Evolutionary conservation across 2,797 vertebrate genomes (phyloP).

Genomic region (Hypotaenidia philippensis): DNA sequence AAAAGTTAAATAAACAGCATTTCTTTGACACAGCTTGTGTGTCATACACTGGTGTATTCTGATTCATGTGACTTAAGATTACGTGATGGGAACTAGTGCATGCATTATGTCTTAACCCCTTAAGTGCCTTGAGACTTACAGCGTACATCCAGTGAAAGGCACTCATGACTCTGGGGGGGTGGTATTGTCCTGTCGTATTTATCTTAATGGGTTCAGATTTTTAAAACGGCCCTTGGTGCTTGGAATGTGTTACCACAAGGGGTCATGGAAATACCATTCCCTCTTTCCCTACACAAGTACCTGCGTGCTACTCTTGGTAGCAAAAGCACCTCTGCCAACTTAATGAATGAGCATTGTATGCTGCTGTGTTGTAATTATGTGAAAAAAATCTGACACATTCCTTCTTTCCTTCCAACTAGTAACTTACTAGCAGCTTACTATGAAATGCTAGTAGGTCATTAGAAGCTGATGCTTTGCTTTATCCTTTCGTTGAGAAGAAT

Average conservation of each 20-base stretch:
- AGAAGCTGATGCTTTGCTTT: conserved; percentile 63
- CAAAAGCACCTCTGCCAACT: conserved; percentile 71
- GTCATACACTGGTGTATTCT: conserved; percentile 81
- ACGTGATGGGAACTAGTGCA: conserved; percentile 82
- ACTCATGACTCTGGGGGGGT: conserved; percentile 80
- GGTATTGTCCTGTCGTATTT: conserved; percentile 78
- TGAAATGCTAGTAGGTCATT: conserved; percentile 65
- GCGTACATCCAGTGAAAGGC: conserved; percentile 81
- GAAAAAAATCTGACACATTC: conserved; percentile 77
- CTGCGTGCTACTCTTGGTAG: conserved; percentile 61
- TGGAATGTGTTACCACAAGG: conserved; percentile 63
- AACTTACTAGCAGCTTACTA: conserved; percentile 64
- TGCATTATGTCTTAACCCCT: conserved; percentile 85
- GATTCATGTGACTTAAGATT: conserved; percentile 77
- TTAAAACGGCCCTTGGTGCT: conserved; percentile 74
- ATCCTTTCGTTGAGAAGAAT: conserved; percentile 52
- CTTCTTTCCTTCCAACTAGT: conserved; percentile 74
- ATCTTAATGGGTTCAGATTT: conserved; percentile 75
- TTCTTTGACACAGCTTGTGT: conserved; percentile 77
- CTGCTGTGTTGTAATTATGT: conserved; percentile 73
- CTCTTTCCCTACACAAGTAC: conserved; percentile 54
- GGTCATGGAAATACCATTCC: conserved; percentile 72
- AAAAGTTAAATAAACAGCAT: conserved; percentile 66
- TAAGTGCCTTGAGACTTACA: conserved; percentile 84
- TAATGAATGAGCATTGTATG: conserved; percentile 65